Evolutionary conservation across 1,140 invertebrate genomes (phyloP).

Genomic region (Idris sp.): DNA sequence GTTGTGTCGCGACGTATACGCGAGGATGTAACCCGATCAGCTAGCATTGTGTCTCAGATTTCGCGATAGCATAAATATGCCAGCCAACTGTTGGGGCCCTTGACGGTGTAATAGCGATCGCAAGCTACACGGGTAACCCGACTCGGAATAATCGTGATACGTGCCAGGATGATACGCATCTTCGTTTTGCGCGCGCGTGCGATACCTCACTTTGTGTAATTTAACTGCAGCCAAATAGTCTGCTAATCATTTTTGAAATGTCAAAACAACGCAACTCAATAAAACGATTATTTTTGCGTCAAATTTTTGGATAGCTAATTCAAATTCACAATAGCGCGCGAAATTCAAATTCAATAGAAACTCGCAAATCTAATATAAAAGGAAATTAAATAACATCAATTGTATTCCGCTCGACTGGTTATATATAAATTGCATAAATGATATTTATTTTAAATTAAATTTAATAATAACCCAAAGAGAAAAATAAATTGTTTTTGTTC

Average conservation of each 20-base stretch:
- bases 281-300: too few species aligned
- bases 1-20: conserved; percentile 58
- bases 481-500: too few species aligned
- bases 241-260: neutral
- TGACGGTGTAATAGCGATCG: conserved; percentile 67
- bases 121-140: conserved; percentile 62
- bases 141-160: conserved; percentile 53
- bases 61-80: conserved; percentile 71
- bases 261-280: neutral
- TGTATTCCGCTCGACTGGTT: too few species aligned
- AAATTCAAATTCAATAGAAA: too few species aligned
- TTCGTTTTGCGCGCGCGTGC: conserved; percentile 24
- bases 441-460: too few species aligned
- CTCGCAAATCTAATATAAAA: too few species aligned
- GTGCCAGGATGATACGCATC: conserved; percentile 35
- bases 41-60: conserved; percentile 71
- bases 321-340: too few species aligned
- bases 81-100: conserved; percentile 60
- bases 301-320: too few species aligned
- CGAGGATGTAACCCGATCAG: conserved; percentile 66
- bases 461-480: too few species aligned
- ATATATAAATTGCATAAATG: too few species aligned
- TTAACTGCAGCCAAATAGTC: conserved; percentile 11
- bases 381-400: too few species aligned
- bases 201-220: conserved; percentile 44